Evolutionary conservation across 1,140 invertebrate genomes (phyloP).

Genomic region (Eulimnadia texana): DNA sequence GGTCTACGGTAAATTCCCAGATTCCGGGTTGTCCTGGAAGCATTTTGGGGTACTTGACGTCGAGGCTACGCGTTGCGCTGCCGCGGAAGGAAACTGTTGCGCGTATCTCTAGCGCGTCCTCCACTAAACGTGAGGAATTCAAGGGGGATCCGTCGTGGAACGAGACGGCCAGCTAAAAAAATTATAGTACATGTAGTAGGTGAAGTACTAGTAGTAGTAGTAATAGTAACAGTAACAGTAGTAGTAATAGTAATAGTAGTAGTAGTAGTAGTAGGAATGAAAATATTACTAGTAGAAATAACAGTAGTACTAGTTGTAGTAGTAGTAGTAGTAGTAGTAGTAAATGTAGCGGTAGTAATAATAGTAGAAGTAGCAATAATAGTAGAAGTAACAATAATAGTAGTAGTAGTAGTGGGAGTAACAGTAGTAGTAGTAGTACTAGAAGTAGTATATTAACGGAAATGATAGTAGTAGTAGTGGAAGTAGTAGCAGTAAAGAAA

Average conservation of each 20-base stretch:
- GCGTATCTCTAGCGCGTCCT: slow-evolving; percentile 40
- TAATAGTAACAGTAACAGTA: no score
- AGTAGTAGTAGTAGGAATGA: neutral
- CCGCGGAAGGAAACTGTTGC: slow-evolving; percentile 29
- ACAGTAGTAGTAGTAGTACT: no score
- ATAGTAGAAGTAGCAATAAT: no score
- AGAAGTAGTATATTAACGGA: neutral
- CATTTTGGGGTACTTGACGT: slow-evolving; percentile 37
- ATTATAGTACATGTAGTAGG: slow-evolving; percentile 16
- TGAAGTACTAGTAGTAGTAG: no score
- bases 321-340: neutral
- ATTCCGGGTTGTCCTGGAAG: slow-evolving; percentile 43
- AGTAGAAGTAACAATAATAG: no score
- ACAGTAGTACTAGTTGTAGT: no score
- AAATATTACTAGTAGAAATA: no score
- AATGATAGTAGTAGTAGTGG: no score
- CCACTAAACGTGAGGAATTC: slow-evolving; percentile 35
- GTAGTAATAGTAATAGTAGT: neutral
- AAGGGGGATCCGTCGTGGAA: slow-evolving; percentile 62
- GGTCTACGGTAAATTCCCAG: slow-evolving; percentile 61
- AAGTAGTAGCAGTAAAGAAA: no score
- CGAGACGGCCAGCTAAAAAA: slow-evolving; percentile 48
- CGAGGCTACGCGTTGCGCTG: slow-evolving; percentile 38
- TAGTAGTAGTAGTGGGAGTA: neutral
- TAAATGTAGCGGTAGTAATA: neutral